Evolutionary conservation across 2,113 vertebrate genomes (phyloP).

Genomic region (Paradisaea rubra): DNA sequence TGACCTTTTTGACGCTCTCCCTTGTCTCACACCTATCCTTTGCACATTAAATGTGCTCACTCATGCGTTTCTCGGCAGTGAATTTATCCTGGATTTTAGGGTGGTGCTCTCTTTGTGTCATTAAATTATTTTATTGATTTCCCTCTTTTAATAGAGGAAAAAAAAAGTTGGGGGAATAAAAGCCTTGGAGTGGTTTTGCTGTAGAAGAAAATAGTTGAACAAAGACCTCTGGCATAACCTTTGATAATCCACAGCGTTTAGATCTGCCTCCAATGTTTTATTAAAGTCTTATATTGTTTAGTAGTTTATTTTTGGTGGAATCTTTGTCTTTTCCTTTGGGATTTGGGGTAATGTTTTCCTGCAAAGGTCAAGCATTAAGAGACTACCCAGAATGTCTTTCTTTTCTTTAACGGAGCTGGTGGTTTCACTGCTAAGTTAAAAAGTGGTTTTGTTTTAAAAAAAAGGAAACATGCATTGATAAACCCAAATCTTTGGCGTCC

Average conservation of each 20-base stretch:
- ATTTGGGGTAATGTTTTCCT: constrained; percentile 8
- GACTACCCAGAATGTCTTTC: background rate
- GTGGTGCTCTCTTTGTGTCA: background rate
- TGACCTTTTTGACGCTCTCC: background rate
- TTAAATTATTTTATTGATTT: background rate
- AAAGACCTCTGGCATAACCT: background rate
- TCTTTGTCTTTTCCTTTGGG: constrained; percentile 16
- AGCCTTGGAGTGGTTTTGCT: background rate
- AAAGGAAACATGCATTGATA: background rate
- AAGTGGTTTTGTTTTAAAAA: background rate
- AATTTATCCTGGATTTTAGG: background rate
- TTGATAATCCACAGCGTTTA: background rate
- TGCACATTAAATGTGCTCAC: background rate
- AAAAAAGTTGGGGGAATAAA: background rate
- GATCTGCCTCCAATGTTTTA: constrained; percentile 1
- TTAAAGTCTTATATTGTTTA: constrained; percentile 38
- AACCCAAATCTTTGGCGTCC: background rate
- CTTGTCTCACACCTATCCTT: background rate
- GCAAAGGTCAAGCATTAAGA: constrained; percentile 1
- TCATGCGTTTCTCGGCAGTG: background rate
- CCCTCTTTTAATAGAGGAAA: background rate
- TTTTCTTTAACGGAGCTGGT: background rate
- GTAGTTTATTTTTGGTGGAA: constrained; percentile 38
- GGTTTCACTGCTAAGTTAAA: background rate
- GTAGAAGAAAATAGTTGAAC: background rate